Evolutionary conservation across 1,140 invertebrate genomes (phyloP).

Genomic region (Coenobita brevimanus): DNA sequence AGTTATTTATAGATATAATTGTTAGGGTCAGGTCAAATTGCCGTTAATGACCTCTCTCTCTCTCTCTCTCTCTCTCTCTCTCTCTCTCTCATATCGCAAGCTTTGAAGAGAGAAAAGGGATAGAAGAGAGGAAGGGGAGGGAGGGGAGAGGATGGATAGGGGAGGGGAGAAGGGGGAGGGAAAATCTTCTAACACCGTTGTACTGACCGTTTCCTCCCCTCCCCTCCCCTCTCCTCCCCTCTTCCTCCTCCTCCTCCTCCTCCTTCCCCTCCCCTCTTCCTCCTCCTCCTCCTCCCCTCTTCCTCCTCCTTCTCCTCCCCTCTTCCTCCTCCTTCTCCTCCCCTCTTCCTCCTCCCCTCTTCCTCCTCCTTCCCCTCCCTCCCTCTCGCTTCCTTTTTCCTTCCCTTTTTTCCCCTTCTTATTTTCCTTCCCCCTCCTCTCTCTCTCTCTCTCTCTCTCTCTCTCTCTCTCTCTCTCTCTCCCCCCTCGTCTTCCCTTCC

Average conservation of each 20-base stretch:
- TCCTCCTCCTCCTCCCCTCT: not conserved
- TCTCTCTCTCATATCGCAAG: not conserved
- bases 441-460: not conserved
- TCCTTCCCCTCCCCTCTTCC: not conserved
- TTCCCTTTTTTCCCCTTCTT: not conserved
- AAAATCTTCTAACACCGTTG: not conserved
- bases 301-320: not conserved
- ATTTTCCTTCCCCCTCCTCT: not conserved
- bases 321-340: not conserved
- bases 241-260: not conserved
- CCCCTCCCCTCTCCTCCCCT: no score
- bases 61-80: not conserved
- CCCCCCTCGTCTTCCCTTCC: no score
- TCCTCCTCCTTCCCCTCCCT: not conserved
- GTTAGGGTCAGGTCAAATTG: no score
- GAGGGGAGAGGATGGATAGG: no score
- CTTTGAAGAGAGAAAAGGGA: no score
- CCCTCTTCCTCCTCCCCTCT: not conserved
- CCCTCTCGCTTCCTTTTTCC: not conserved
- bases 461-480: no score
- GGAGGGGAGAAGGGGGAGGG: no score
- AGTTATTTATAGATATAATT: no score
- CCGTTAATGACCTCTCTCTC: not conserved
- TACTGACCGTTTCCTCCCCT: not conserved
- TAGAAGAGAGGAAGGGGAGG: no score